phyloP scores from a whole-genome alignment of 2,888 invertebrate genomes.

The Synanthedon andrenaeformis region DNA sequence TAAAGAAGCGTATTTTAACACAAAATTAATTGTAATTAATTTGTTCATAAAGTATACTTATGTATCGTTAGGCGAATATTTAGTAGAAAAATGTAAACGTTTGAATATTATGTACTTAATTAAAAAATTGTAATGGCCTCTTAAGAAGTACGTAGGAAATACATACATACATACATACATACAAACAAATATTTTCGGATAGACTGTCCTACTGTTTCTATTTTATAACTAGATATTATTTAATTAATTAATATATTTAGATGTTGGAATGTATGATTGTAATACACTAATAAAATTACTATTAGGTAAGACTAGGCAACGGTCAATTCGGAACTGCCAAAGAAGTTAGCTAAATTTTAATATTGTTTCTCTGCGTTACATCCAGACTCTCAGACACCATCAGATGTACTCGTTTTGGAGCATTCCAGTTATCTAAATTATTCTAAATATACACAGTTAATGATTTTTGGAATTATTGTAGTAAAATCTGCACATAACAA shows the following conservation, averaged over 20 bases:
- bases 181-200: constrained; percentile 40
- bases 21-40: not conserved
- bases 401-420: no score
- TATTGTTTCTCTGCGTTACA: no score
- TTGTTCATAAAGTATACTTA: not conserved
- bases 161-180: constrained; percentile 25
- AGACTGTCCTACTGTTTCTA: constrained; percentile 30
- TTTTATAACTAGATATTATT: constrained; percentile 2
- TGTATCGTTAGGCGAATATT: not conserved
- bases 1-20: not conserved
- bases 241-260: constrained; percentile 3
- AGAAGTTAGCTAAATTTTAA: no score
- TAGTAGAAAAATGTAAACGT: not conserved
- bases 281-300: not conserved
- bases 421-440: no score
- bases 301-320: no score
- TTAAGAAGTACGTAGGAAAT: constrained; percentile 24
- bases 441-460: no score
- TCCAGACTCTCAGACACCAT: no score
- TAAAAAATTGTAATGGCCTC: constrained; percentile 35
- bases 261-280: not conserved
- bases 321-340: no score
- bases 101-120: constrained; percentile 2
- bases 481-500: no score
- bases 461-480: no score